Evolutionary conservation across 2,888 invertebrate genomes (phyloP).

Genomic region (Ichneumon xanthorius): DNA sequence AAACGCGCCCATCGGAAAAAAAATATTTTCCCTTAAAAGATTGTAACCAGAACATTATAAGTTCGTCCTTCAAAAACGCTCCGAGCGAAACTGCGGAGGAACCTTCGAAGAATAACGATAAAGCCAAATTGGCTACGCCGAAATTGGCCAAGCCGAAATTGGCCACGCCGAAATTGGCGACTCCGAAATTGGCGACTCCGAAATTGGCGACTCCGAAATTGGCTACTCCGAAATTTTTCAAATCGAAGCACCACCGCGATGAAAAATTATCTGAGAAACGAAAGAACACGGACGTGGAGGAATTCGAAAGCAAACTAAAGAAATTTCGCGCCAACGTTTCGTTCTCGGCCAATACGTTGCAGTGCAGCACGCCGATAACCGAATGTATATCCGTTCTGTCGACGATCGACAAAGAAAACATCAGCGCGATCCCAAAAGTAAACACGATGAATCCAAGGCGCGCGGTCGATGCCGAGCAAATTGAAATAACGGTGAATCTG

Average conservation of each 20-base stretch:
- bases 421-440: slow-evolving; percentile 3
- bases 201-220: neutral
- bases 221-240: neutral
- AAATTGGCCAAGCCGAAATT: neutral
- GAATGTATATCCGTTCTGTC: neutral
- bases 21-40: neutral
- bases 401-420: slow-evolving; percentile 3
- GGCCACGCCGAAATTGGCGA: neutral
- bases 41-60: neutral
- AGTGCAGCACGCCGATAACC: slow-evolving; percentile 28
- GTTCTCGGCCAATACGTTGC: neutral
- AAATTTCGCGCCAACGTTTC: neutral
- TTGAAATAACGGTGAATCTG: no score
- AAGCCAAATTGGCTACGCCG: neutral
- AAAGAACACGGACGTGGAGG: neutral
- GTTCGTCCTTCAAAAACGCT: neutral
- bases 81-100: neutral
- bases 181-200: neutral
- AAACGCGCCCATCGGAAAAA: neutral
- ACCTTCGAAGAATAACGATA: neutral
- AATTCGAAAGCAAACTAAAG: neutral
- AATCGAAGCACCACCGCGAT: neutral
- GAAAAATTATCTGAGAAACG: neutral
- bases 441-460: neutral
- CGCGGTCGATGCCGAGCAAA: neutral